Evolutionary conservation across 1,140 invertebrate species (phyloP).

Genomic region (Sinella curviseta): DNA sequence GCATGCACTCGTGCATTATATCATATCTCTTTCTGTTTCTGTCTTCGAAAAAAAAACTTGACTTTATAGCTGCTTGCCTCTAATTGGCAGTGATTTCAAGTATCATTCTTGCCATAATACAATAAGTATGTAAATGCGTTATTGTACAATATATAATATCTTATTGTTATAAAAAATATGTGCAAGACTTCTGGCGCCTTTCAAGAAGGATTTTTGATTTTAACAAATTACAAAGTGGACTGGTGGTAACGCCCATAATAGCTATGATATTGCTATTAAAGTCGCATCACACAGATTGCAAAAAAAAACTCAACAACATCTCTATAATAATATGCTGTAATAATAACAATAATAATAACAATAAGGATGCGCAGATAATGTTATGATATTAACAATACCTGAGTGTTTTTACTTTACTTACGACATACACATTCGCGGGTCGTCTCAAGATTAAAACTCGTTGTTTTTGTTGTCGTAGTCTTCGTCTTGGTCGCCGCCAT

Average conservation of each 20-base stretch:
- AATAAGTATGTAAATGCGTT: too few species aligned
- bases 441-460: background rate
- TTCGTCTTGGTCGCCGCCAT: background rate
- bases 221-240: conserved; percentile 27
- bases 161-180: conserved; percentile 3
- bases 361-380: background rate
- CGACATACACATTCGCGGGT: too few species aligned
- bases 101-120: background rate
- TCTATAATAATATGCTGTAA: background rate
- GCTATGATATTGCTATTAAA: conserved; percentile 26
- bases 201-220: conserved; percentile 27
- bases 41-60: background rate
- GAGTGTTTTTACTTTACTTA: too few species aligned
- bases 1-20: background rate
- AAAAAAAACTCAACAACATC: conserved; percentile 8
- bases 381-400: background rate
- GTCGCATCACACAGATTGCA: conserved; percentile 9
- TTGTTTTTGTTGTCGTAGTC: background rate
- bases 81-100: conserved; percentile 24
- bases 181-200: conserved; percentile 22
- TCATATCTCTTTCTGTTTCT: background rate
- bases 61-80: background rate
- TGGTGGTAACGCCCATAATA: conserved; percentile 26
- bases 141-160: too few species aligned
- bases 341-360: too few species aligned